phyloP scores from a whole-genome alignment of 1,140 invertebrate genomes.

The Pseudomyrmex gracilis region DNA sequence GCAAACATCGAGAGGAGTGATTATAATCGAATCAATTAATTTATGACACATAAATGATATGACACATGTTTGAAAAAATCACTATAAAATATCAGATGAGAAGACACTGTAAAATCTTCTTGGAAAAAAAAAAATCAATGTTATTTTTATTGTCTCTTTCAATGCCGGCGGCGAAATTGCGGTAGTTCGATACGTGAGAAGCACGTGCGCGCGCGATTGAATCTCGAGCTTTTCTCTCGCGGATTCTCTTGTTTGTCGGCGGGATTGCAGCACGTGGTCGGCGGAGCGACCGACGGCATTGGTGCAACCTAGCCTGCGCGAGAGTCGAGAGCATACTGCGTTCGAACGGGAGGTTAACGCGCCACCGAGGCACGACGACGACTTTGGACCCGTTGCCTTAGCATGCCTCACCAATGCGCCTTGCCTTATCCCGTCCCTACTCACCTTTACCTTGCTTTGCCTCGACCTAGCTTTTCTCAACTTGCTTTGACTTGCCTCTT shows the following conservation, averaged over 20 bases:
- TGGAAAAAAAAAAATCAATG: not conserved
- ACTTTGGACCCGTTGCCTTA: constrained; percentile 77
- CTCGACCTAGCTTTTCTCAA: constrained; percentile 65
- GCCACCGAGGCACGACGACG: constrained; percentile 72
- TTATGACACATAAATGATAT: not conserved
- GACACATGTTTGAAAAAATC: no score
- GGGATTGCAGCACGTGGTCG: constrained; percentile 77
- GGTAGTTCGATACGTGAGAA: not conserved
- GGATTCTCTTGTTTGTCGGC: constrained; percentile 9
- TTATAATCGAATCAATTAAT: not conserved
- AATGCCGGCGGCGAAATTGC: not conserved
- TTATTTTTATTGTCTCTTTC: not conserved
- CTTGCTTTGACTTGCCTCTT: constrained; percentile 62
- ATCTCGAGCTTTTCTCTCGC: constrained; percentile 5
- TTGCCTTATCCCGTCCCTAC: constrained; percentile 69
- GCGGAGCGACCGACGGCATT: constrained; percentile 71
- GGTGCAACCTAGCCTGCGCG: constrained; percentile 82
- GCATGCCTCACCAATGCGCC: constrained; percentile 74
- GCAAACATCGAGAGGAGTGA: not conserved
- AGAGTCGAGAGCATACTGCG: constrained; percentile 82
- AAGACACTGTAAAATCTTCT: not conserved
- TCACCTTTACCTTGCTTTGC: constrained; percentile 71
- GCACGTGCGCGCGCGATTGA: constrained; percentile 43
- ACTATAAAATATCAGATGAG: no score
- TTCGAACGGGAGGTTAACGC: constrained; percentile 79